Evolutionary conservation across 2,888 invertebrate genomes (phyloP).

Genomic region (Cheilosia vernalis): DNA sequence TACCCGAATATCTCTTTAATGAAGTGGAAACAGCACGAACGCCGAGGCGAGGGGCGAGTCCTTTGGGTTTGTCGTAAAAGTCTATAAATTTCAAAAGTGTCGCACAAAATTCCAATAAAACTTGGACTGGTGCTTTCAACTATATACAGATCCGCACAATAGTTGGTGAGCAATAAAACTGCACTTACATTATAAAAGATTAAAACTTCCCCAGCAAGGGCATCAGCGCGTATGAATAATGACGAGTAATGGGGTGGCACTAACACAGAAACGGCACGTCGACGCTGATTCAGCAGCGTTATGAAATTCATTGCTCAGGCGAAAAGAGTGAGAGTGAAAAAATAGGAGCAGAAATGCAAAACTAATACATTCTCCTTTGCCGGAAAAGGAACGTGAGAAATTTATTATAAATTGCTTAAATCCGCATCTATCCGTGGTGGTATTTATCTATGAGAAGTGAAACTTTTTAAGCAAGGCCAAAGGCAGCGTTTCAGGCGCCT

Average conservation of each 20-base stretch:
- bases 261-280: constrained; percentile 33
- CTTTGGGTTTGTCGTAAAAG: constrained; percentile 7
- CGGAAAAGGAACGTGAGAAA: constrained; percentile 16
- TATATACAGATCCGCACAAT: constrained; percentile 56
- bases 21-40: constrained; percentile 43
- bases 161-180: constrained; percentile 65
- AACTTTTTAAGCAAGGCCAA: neutral
- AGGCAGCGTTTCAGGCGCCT: constrained; percentile 3
- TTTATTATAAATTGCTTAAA: constrained; percentile 38
- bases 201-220: constrained; percentile 36
- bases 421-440: constrained; percentile 11
- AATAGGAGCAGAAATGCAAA: neutral
- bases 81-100: constrained; percentile 36
- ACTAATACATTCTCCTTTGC: neutral
- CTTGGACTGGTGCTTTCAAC: constrained; percentile 18
- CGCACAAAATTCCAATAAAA: constrained; percentile 17
- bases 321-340: constrained; percentile 6
- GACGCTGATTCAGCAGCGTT: constrained; percentile 54
- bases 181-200: constrained; percentile 62
- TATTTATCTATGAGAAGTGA: neutral
- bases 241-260: constrained; percentile 62
- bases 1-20: constrained; percentile 62
- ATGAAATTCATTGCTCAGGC: constrained; percentile 53
- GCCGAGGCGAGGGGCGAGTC: neutral
- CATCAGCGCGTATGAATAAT: constrained; percentile 60